Percentiles rank a stretch among this genome's conserved stretches.
These are phyloP conservation scores for Fratercula arctica DNA, from an alignment of 2,797 vertebrate species.

Conservation along the genomic window DNA sequence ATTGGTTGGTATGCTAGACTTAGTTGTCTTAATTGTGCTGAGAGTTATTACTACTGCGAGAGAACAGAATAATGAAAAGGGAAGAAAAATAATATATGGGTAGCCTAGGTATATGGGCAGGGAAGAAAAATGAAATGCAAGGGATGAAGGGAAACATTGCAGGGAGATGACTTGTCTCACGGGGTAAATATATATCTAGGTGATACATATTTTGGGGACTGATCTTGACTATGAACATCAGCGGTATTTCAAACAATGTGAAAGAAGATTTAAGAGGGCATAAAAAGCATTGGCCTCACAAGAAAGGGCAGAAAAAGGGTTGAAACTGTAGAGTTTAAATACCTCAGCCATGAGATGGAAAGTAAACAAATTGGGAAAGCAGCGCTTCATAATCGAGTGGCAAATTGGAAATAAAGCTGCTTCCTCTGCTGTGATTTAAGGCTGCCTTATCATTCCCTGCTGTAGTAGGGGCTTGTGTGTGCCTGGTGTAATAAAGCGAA, in stretches of 20 bases:
- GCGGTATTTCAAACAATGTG: background rate
- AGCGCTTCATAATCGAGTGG: background rate
- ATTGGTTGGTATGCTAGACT: background rate
- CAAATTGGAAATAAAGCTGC: background rate
- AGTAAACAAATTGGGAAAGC: background rate
- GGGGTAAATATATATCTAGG: background rate
- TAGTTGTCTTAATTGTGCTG: background rate
- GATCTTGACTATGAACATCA: background rate
- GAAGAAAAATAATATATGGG: background rate
- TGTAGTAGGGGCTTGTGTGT: background rate
- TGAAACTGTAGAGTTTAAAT: background rate
- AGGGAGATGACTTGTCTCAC: background rate
- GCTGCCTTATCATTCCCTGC: background rate
- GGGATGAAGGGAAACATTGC: background rate
- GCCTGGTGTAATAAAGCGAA: background rate
- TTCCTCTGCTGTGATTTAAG: background rate
- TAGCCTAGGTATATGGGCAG: accelerated
- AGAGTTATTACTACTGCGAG: background rate
- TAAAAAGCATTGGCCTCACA: background rate
- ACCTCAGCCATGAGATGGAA: background rate
- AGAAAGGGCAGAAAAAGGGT: background rate
- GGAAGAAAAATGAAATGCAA: background rate
- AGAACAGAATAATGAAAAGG: background rate
- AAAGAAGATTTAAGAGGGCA: background rate
- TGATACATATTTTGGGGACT: background rate